Base-by-base conservation (phyloP, 2,797 vertebrate genomes). In the Semotilus atromaculatus region DNA sequence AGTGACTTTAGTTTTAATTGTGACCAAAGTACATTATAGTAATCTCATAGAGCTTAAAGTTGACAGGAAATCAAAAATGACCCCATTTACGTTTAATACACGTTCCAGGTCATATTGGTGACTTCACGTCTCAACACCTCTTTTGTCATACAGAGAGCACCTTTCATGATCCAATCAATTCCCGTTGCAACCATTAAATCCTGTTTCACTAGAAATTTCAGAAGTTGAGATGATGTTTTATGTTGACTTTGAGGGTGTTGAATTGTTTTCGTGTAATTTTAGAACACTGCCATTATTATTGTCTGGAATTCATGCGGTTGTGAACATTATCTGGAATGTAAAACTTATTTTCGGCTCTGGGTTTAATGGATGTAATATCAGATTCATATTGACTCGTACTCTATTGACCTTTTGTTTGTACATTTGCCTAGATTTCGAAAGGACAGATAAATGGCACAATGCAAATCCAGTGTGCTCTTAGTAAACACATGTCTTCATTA, bases 11-110 rank as follows among this genome's bases (percentile, higher is more conserved):
- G 77, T 66, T 13, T 23, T 48, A 31, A 5, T 66, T 34, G 60
- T 48, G 60, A 79, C 76, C 60, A 11, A 40, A 66, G 40, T 34
- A 13, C 76, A 19, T 68, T 36, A 38, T 53, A 67, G 23, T 70
- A 80, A 80, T 80, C 79, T 80, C 79, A 36, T 0, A 55, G 18
- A 70, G 64, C 79, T 80, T 80, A 68, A 68, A 70, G 66, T 80
- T 14, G 29, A 66, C 40, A 64, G 26, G 26, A 79, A 66, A 79
- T 66, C 38, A 79, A 79, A 66, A 45, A 23, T 79, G 77, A 79
- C 60, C 60, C n/a, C 26, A 48, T 79, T 79, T 66, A 23, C 10
- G 23, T 51, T 80, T 64, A 48, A 31, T 34, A 7, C 7, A 75
- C 13, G 51, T 36, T n/a, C 23, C 55, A 62, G 58, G 75, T 48